Conservation (phyloP, 2,113 vertebrate genomes). For the Strigops habroptila region DNA sequence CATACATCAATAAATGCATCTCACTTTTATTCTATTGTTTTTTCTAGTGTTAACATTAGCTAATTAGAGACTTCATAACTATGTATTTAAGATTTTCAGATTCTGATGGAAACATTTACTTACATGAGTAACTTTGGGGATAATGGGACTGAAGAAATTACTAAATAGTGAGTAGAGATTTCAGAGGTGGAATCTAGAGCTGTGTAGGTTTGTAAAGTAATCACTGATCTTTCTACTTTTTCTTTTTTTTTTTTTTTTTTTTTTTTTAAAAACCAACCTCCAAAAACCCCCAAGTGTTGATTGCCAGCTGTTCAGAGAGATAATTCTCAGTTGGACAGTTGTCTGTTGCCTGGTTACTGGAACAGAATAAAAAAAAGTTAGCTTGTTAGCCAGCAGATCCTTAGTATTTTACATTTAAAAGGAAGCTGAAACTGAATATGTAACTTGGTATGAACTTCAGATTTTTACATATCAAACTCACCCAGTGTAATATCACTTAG, state of each 20-base stretch:
- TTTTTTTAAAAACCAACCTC: neutral
- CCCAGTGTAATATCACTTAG: neutral
- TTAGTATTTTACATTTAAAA: constrained; percentile 47
- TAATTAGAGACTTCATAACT: neutral
- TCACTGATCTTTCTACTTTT: neutral
- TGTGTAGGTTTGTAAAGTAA: neutral
- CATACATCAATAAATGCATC: neutral
- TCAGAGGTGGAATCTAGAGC: neutral
- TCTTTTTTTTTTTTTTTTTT: neutral
- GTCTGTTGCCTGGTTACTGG: constrained; percentile 48
- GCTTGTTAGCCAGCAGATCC: constrained; percentile 36
- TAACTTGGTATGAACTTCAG: neutral
- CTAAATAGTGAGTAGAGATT: neutral
- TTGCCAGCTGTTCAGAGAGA: constrained; percentile 61
- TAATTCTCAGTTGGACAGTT: constrained; percentile 65
- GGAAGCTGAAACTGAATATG: neutral
- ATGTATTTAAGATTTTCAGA: neutral
- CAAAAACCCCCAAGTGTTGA: neutral
- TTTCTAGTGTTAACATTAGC: neutral
- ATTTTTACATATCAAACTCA: neutral
- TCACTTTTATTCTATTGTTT: neutral
- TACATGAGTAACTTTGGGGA: neutral
- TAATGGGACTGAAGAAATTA: neutral
- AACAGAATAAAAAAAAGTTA: constrained; percentile 53
- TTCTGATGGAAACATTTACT: neutral